phyloP scores from a whole-genome alignment of 2,113 vertebrate species.

The Sturnira hondurensis region DNA sequence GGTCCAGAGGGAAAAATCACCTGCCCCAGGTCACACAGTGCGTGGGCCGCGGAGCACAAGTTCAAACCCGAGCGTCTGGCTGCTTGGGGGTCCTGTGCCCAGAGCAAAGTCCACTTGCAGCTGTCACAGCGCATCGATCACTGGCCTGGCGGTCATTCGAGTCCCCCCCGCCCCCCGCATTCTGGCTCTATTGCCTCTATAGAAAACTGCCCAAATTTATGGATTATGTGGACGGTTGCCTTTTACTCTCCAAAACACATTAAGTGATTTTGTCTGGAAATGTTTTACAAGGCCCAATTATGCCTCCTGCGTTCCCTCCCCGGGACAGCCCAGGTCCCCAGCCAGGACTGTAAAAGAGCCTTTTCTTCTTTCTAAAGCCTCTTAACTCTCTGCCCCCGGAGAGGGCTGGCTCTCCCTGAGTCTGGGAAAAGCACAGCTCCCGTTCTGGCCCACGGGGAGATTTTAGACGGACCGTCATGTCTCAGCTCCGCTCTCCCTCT shows the following conservation, averaged over 20 bases:
- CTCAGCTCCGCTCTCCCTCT: conserved; percentile 37
- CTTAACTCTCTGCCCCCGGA: conserved; percentile 56
- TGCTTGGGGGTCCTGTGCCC: accelerated
- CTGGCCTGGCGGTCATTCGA: neutral
- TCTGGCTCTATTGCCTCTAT: neutral
- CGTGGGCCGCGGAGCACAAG: neutral
- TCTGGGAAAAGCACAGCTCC: conserved; percentile 67
- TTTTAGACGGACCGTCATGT: conserved; percentile 53
- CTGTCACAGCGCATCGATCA: accelerated
- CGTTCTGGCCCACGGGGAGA: conserved; percentile 53
- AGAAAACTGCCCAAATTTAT: conserved; percentile 40
- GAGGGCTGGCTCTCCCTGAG: conserved; percentile 13
- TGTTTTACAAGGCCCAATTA: conserved; percentile 72
- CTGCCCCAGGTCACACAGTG: neutral
- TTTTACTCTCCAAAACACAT: conserved; percentile 67
- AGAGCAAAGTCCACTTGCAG: neutral
- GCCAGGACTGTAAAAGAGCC: conserved; percentile 65
- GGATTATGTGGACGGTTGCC: conserved; percentile 65
- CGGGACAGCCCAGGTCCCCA: conserved; percentile 23
- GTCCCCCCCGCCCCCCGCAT: neutral
- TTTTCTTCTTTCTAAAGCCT: conserved; percentile 65
- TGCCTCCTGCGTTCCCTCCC: conserved; percentile 56
- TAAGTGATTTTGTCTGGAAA: conserved; percentile 72
- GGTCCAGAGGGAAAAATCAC: neutral
- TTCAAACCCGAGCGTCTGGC: neutral